phyloP scores from a whole-genome alignment of 2,797 vertebrate genomes.

The Zalophus californianus region DNA sequence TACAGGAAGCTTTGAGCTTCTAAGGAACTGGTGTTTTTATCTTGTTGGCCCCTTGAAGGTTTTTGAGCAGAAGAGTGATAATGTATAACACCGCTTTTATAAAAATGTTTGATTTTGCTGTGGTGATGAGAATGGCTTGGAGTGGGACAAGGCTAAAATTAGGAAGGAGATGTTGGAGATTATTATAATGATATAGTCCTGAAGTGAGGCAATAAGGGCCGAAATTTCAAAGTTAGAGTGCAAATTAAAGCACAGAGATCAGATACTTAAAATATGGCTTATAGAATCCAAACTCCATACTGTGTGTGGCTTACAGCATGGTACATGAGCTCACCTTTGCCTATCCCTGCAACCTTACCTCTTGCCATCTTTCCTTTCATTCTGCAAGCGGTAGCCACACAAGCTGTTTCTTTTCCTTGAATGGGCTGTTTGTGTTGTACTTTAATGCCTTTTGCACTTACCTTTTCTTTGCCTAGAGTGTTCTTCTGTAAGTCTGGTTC shows the following conservation, averaged over 20 bases:
- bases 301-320: not conserved
- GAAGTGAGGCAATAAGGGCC: not conserved
- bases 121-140: not conserved
- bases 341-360: not conserved
- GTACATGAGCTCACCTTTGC: not conserved
- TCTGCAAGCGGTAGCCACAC: not conserved
- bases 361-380: not conserved
- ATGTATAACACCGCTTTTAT: not conserved
- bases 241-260: not conserved
- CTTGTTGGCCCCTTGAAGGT: not conserved
- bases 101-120: conserved; percentile 22
- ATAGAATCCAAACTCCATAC: not conserved
- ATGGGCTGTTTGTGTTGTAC: not conserved
- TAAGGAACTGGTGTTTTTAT: not conserved
- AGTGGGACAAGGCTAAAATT: not conserved
- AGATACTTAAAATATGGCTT: not conserved
- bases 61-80: conserved; percentile 10
- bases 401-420: not conserved
- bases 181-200: not conserved
- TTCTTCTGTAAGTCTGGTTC: not conserved
- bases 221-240: not conserved
- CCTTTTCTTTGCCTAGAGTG: not conserved
- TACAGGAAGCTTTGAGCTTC: not conserved
- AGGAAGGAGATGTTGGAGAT: not conserved
- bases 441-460: not conserved